phyloP scores from a whole-genome alignment of 2,888 invertebrate genomes.

The Drosophila anomelani region DNA sequence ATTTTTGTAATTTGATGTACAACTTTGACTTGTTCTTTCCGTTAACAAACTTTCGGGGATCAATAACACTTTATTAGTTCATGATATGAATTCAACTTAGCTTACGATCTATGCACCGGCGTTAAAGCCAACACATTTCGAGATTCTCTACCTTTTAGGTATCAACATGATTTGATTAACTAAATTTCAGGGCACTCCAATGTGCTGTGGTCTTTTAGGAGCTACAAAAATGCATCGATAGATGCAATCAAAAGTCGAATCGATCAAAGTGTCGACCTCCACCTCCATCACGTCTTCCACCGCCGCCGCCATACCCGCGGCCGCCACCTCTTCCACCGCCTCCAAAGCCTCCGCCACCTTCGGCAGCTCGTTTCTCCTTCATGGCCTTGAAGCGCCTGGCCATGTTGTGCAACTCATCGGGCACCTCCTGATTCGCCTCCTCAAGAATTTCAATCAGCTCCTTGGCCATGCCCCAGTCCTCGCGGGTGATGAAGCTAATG shows the following conservation, averaged over 20 bases:
- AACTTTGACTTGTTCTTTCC: neutral
- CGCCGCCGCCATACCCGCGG: slow-evolving; percentile 19
- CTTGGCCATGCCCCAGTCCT: slow-evolving; percentile 93
- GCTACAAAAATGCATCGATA: slow-evolving; percentile 5
- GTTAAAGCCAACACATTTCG: neutral
- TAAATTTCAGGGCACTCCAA: slow-evolving; percentile 51
- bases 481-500: slow-evolving; percentile 91
- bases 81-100: neutral
- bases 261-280: slow-evolving; percentile 58
- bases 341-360: slow-evolving; percentile 69
- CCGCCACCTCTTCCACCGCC: slow-evolving; percentile 42
- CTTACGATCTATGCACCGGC: neutral
- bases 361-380: slow-evolving; percentile 87
- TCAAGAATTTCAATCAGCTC: slow-evolving; percentile 93
- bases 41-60: neutral
- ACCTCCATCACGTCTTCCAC: slow-evolving; percentile 30
- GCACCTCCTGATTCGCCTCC: slow-evolving; percentile 94
- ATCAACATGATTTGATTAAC: neutral
- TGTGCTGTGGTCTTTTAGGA: slow-evolving; percentile 38
- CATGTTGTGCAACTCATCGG: slow-evolving; percentile 91
- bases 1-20: neutral
- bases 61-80: neutral
- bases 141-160: neutral
- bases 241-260: slow-evolving; percentile 43
- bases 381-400: slow-evolving; percentile 89